These are phyloP conservation scores for Pseudeuparius sepicola DNA, from an alignment of 2,888 invertebrate species.

Conservation along the genomic window DNA sequence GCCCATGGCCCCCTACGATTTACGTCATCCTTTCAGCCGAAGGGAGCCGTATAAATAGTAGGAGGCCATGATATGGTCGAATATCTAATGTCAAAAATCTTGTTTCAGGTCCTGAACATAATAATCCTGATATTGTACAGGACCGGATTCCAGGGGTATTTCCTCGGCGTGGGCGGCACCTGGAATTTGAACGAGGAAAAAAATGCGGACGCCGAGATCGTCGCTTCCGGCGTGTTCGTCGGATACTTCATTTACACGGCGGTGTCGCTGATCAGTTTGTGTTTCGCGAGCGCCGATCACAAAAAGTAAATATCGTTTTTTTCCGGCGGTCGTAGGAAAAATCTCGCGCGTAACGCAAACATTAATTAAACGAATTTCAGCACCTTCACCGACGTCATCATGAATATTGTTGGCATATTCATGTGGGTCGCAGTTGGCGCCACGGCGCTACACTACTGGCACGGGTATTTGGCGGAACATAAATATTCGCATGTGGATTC, in stretches of 20 bases:
- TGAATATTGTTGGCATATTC: constrained; percentile 79
- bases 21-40: too few species aligned
- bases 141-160: constrained; percentile 71
- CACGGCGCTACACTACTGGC: constrained; percentile 82
- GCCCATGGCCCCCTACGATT: too few species aligned
- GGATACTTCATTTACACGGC: constrained; percentile 78
- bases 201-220: constrained; percentile 78
- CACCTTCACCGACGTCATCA: constrained; percentile 67
- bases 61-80: too few species aligned
- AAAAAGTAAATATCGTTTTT: constrained; percentile 47
- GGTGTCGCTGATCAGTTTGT: constrained; percentile 62
- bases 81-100: too few species aligned
- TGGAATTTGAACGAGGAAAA: constrained; percentile 87
- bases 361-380: too few species aligned
- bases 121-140: constrained; percentile 72
- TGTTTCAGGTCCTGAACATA: constrained; percentile 66
- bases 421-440: constrained; percentile 80
- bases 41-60: too few species aligned
- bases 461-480: constrained; percentile 73
- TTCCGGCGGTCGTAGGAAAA: not conserved
- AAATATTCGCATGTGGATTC: constrained; percentile 62
- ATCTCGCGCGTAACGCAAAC: too few species aligned
- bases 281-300: constrained; percentile 68
- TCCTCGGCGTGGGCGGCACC: constrained; percentile 79
- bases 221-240: constrained; percentile 78